Conservation (phyloP, 2,888 invertebrate species). For the Anoncus sp. region DNA sequence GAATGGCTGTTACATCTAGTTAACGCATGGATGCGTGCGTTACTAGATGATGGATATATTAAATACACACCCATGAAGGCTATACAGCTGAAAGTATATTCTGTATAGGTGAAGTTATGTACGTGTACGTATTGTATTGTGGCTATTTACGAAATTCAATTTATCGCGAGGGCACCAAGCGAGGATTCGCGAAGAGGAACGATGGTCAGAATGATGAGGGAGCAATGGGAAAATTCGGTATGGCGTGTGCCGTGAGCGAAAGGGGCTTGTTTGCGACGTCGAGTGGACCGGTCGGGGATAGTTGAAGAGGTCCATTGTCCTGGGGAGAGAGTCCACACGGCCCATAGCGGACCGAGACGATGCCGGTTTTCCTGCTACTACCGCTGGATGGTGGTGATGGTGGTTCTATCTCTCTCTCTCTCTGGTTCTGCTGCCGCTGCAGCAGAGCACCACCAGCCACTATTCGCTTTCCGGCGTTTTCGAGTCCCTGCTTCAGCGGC, state of each 20-base stretch:
- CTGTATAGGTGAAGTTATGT: background rate
- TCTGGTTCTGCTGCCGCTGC: slow-evolving; percentile 57
- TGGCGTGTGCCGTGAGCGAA: slow-evolving; percentile 60
- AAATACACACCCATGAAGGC: background rate
- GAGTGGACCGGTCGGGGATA: slow-evolving; percentile 73
- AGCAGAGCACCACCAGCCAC: slow-evolving; percentile 65
- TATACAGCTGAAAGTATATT: slow-evolving; percentile 8
- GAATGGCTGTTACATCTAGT: slow-evolving; percentile 27
- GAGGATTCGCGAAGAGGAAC: slow-evolving; percentile 13
- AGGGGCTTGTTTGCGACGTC: slow-evolving; percentile 79
- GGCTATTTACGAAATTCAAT: slow-evolving; percentile 58
- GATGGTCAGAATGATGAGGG: slow-evolving; percentile 34
- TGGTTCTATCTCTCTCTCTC: no score
- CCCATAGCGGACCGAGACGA: slow-evolving; percentile 60
- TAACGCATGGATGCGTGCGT: slow-evolving; percentile 34
- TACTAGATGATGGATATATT: slow-evolving; percentile 6
- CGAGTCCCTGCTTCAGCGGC: slow-evolving; percentile 55
- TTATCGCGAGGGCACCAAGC: slow-evolving; percentile 37
- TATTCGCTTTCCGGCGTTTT: slow-evolving; percentile 74
- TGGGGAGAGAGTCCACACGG: slow-evolving; percentile 68
- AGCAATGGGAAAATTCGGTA: slow-evolving; percentile 48
- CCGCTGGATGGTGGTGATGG: slow-evolving; percentile 43
- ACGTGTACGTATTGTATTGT: slow-evolving; percentile 5
- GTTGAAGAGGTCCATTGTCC: slow-evolving; percentile 78
- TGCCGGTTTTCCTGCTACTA: slow-evolving; percentile 47